Evolutionary conservation across 2,797 vertebrate genomes (phyloP).

Genomic region (Anabacerthia variegaticeps): DNA sequence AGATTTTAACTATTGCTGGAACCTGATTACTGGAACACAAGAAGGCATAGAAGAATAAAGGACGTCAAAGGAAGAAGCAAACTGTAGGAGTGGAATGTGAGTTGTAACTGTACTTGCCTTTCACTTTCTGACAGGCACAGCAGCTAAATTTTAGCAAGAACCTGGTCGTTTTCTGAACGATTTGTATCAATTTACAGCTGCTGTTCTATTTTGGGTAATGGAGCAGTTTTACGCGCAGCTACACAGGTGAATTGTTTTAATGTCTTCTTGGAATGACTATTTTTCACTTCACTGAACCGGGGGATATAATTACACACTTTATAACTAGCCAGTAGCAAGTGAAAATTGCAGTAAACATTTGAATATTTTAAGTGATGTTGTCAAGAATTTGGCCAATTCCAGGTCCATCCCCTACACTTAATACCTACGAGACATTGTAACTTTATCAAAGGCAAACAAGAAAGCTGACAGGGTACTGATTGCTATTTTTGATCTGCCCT

Average conservation of each 20-base stretch:
- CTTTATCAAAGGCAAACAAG: neutral
- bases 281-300: neutral
- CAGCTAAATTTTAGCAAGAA: neutral
- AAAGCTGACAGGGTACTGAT: neutral
- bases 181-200: neutral
- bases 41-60: neutral
- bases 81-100: accelerated
- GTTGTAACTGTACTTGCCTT: neutral
- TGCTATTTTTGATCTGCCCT: neutral
- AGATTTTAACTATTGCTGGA: neutral
- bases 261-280: neutral
- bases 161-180: neutral
- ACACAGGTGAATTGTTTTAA: neutral
- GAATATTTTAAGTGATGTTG: neutral
- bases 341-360: conserved; percentile 4
- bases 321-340: neutral
- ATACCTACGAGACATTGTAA: neutral
- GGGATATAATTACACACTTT: neutral
- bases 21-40: neutral
- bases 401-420: neutral
- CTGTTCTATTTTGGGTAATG: neutral
- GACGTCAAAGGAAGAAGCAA: neutral
- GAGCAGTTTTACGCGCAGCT: neutral
- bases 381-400: neutral
- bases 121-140: neutral